Evolutionary conservation across 23 tunicate species (phyloP).

Genomic region (Oikopleura vanhoeffeni): DNA sequence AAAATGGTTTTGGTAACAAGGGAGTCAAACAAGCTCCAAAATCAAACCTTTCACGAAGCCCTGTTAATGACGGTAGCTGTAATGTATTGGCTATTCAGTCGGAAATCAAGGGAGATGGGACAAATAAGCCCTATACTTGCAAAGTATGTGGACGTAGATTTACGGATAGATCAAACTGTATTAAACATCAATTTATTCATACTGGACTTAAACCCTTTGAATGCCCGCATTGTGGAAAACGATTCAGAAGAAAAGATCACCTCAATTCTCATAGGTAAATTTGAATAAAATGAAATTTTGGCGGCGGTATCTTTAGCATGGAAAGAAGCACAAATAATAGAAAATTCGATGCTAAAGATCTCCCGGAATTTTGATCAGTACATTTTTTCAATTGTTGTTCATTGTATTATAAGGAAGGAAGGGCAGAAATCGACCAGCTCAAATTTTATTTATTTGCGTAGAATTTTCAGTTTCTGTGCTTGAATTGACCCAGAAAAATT

Average conservation of each 20-base stretch:
- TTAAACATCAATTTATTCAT: neutral
- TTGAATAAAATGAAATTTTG: no score
- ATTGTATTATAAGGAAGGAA: no score
- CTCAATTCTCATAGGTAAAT: neutral
- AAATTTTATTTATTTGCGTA: no score
- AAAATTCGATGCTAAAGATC: no score
- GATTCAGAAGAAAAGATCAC: neutral
- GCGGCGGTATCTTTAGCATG: neutral
- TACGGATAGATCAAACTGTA: neutral
- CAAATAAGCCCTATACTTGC: neutral
- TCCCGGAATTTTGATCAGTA: no score
- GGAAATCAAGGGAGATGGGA: neutral
- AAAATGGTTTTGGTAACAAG: neutral
- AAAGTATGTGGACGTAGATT: neutral
- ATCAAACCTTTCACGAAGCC: no score
- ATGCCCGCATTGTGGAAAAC: neutral
- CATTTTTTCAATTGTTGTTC: no score
- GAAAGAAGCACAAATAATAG: no score
- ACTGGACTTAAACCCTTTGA: neutral
- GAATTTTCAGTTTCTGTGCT: no score
- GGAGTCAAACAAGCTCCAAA: neutral
- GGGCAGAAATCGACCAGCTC: no score
- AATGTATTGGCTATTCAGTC: neutral
- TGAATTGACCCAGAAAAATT: no score
- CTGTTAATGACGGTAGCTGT: no score